A percentile compares a stretch with the other conserved stretches of the same genome.
Conservation (phyloP, 2,888 invertebrate species). For the Pycnomerus fuliginosus region DNA sequence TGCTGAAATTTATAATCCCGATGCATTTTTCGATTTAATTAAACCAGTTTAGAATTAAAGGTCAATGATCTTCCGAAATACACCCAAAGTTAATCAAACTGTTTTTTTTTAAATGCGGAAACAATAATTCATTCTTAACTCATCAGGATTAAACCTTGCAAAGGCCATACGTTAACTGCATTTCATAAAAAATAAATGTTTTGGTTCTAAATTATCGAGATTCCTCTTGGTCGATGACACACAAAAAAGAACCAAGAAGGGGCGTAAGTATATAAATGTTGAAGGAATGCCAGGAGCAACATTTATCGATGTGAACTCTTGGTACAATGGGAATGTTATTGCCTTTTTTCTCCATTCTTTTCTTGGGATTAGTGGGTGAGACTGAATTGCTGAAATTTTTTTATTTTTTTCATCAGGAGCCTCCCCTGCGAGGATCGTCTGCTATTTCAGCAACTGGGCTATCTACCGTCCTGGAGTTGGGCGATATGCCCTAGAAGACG, state of each 20-base stretch:
- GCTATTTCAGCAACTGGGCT: conserved; percentile 81
- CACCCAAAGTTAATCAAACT: no score
- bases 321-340: conserved; percentile 3
- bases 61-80: no score
- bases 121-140: no score
- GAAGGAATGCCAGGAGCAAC: conserved; percentile 18
- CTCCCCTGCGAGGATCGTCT: conserved; percentile 54
- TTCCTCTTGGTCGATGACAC: conserved; percentile 35
- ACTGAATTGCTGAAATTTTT: neutral
- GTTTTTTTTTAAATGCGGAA: no score
- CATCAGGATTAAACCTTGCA: no score
- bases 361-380: neutral
- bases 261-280: conserved; percentile 24
- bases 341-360: neutral
- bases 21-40: no score
- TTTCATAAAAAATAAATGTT: no score
- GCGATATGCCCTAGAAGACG: conserved; percentile 79
- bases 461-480: conserved; percentile 81
- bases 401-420: conserved; percentile 26
- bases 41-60: no score
- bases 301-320: conserved; percentile 9
- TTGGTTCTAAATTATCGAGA: no score
- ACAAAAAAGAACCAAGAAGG: conserved; percentile 27
- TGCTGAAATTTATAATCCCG: no score
- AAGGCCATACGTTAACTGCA: no score